Conservation (phyloP, 2,797 vertebrate genomes). For the Poecilia picta region DNA sequence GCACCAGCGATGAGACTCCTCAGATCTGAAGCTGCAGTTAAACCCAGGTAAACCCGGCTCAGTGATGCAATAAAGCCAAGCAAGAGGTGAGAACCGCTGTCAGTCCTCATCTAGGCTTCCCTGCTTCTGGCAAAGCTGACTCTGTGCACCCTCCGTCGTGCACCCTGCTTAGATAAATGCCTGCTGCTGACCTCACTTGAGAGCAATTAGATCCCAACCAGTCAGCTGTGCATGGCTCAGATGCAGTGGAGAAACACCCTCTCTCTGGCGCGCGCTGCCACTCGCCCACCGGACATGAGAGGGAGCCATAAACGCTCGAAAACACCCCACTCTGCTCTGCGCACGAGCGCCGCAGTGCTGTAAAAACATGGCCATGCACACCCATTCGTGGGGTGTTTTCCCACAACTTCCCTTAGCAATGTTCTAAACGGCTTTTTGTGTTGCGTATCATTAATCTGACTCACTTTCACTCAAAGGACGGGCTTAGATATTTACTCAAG, state of each 20-base stretch:
- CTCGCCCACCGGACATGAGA: conserved; percentile 89
- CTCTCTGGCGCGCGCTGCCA: conserved; percentile 76
- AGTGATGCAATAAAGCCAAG: conserved; percentile 82
- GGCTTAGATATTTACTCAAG: conserved; percentile 33
- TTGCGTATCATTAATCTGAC: conserved; percentile 27
- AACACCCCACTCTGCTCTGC: conserved; percentile 50
- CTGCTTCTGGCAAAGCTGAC: conserved; percentile 81
- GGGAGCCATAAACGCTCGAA: conserved; percentile 88
- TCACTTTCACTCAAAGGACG: conserved; percentile 14
- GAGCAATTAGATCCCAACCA: conserved; percentile 98
- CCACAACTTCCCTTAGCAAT: conserved; percentile 39
- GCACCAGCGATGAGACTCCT: conserved; percentile 63
- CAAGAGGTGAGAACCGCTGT: conserved; percentile 85
- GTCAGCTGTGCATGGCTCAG: conserved; percentile 90
- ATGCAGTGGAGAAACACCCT: conserved; percentile 73
- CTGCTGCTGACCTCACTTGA: conserved; percentile 98
- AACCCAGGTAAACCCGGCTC: conserved; percentile 49
- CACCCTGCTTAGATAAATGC: conserved; percentile 95
- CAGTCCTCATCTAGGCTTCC: conserved; percentile 90
- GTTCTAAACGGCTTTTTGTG: conserved; percentile 15
- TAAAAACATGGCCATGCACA: conserved; percentile 54
- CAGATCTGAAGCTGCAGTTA: conserved; percentile 40
- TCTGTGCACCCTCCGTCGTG: conserved; percentile 87
- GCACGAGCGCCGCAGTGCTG: conserved; percentile 68
- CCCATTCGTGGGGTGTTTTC: conserved; percentile 33